Conservation (phyloP, 2,113 vertebrate species). For the Lynx canadensis region DNA sequence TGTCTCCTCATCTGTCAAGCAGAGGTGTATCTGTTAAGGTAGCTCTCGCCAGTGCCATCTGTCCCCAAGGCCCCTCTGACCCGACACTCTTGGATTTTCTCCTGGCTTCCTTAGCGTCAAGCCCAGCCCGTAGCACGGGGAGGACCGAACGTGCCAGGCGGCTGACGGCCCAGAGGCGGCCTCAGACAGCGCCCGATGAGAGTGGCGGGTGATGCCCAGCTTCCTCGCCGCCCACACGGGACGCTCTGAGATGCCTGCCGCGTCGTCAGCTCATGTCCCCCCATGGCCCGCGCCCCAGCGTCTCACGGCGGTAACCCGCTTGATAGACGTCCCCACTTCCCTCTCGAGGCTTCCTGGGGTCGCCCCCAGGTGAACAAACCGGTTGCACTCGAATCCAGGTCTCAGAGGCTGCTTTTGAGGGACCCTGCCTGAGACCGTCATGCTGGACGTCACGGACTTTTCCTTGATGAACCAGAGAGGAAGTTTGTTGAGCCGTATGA, state of each 20-base stretch:
- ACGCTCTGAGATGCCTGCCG: fast-evolving
- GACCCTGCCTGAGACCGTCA: too few species aligned
- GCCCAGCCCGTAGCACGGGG: not conserved
- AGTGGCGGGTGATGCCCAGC: fast-evolving
- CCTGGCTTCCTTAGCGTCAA: not conserved
- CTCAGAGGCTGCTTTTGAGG: not conserved
- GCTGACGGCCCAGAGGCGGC: not conserved
- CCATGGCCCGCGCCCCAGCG: fast-evolving
- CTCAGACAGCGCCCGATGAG: fast-evolving
- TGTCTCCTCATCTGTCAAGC: not conserved
- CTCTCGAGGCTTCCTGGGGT: fast-evolving
- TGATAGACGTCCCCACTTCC: fast-evolving
- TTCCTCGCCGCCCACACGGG: fast-evolving
- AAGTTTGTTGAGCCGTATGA: fast-evolving
- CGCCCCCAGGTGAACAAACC: too few species aligned
- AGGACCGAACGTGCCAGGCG: fast-evolving
- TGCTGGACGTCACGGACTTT: fast-evolving
- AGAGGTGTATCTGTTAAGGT: fast-evolving
- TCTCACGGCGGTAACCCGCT: fast-evolving
- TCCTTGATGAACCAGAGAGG: fast-evolving
- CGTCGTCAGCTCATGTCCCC: too few species aligned
- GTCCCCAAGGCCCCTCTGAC: fast-evolving
- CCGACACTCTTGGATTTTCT: not conserved
- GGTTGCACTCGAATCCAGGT: fast-evolving
- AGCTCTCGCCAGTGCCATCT: fast-evolving